Percentiles rank a stretch among this genome's conserved stretches.
These are phyloP conservation scores for Pogonocherus hispidulus DNA, from an alignment of 2,888 invertebrate species.

Conservation along the genomic window DNA sequence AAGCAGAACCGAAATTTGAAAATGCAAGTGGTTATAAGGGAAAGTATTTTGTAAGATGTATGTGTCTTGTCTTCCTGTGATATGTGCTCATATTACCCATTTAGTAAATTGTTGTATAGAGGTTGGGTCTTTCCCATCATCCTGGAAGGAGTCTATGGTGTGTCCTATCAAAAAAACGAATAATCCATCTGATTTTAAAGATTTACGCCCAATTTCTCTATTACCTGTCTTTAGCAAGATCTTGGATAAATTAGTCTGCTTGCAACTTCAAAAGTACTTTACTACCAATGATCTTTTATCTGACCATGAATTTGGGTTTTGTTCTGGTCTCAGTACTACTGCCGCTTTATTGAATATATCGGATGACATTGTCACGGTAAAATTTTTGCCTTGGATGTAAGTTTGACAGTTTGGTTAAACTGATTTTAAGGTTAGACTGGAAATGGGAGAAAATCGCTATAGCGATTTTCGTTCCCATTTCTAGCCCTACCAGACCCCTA, in stretches of 20 bases:
- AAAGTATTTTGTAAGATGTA: no score
- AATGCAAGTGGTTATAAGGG: no score
- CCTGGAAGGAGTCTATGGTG: not conserved
- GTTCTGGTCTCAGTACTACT: constrained; percentile 4
- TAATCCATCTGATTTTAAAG: not conserved
- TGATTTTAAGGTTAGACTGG: no score
- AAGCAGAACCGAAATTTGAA: no score
- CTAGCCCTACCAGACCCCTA: no score
- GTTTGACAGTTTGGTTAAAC: no score
- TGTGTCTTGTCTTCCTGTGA: not conserved
- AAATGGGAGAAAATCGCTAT: no score
- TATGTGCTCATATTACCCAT: not conserved
- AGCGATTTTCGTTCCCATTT: no score
- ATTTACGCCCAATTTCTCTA: not conserved
- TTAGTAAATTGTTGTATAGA: not conserved
- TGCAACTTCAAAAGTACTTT: constrained; percentile 11
- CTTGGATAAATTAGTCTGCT: constrained; percentile 21
- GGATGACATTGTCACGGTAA: not conserved
- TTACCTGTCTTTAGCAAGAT: not conserved
- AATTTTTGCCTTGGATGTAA: no score
- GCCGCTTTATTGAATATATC: constrained; percentile 6
- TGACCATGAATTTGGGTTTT: constrained; percentile 7
- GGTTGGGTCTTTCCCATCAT: not conserved
- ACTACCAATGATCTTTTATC: not conserved
- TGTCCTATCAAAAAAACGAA: not conserved